Percentiles rank a stretch among this genome's conserved stretches.
These are phyloP conservation scores for Istiophorus platypterus DNA, from an alignment of 2,113 vertebrate genomes.

Conservation along the genomic window DNA sequence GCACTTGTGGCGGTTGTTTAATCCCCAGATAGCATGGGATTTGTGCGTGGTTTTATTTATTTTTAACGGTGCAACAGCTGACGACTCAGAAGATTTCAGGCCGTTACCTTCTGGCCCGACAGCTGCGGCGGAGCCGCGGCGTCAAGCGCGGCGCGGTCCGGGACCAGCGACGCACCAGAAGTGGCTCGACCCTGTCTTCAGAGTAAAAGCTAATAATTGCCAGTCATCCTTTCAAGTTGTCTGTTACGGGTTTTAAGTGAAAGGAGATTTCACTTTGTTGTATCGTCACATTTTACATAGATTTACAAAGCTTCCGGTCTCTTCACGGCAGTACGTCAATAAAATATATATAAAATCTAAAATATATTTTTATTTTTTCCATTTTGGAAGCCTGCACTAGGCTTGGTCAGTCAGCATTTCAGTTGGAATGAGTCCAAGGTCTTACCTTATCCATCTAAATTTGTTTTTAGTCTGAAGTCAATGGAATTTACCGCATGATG, in stretches of 20 bases:
- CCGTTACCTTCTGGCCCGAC: constrained; percentile 80
- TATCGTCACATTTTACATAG: not conserved
- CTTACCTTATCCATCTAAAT: not conserved
- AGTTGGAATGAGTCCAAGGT: too few species aligned
- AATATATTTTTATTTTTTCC: too few species aligned
- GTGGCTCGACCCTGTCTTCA: constrained; percentile 28
- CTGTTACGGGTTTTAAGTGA: not conserved
- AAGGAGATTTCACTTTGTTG: not conserved
- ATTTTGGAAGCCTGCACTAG: too few species aligned
- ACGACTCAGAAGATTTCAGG: constrained; percentile 77
- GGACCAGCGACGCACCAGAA: constrained; percentile 31
- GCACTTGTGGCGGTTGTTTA: constrained; percentile 70
- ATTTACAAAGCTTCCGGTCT: not conserved
- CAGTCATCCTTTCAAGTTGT: not conserved
- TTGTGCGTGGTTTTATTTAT: constrained; percentile 84
- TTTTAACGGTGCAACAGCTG: constrained; percentile 85
- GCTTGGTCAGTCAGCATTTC: not conserved
- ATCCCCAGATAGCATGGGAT: constrained; percentile 77
- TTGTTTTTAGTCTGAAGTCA: not conserved
- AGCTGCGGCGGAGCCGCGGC: constrained; percentile 66
- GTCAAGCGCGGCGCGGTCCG: constrained; percentile 25
- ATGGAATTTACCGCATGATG: too few species aligned
- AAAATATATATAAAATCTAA: too few species aligned
- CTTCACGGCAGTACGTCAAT: not conserved
- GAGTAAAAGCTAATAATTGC: constrained; percentile 40